phyloP scores from a whole-genome alignment of 2,113 vertebrate genomes.

The Glaucidium brasilianum region DNA sequence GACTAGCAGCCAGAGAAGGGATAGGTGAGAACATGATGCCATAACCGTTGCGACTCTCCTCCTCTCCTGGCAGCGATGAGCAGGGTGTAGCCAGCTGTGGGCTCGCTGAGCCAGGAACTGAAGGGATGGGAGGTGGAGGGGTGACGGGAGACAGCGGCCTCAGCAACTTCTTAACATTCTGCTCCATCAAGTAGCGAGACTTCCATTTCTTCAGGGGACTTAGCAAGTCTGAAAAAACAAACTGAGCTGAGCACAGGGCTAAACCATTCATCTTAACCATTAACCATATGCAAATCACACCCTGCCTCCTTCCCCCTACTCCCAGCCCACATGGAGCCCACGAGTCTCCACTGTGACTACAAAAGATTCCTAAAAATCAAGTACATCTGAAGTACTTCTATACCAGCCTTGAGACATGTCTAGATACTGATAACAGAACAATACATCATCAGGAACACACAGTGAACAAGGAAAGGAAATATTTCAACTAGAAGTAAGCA shows the following conservation, averaged over 20 bases:
- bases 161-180: conserved; percentile 79
- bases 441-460: background rate
- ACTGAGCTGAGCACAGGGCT: background rate
- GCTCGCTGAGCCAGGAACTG: conserved; percentile 74
- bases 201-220: conserved; percentile 95
- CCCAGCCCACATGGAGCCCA: background rate
- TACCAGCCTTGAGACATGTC: background rate
- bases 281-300: background rate
- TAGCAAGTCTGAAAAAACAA: conserved; percentile 79
- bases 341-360: background rate
- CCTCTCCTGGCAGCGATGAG: conserved; percentile 77
- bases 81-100: conserved; percentile 78
- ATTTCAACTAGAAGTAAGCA: background rate
- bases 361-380: background rate
- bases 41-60: conserved; percentile 82
- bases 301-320: background rate
- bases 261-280: background rate
- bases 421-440: background rate
- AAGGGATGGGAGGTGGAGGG: conserved; percentile 79
- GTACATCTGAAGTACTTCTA: background rate
- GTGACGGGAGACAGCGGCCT: conserved; percentile 89
- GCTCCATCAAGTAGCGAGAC: conserved; percentile 86
- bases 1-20: conserved; percentile 89
- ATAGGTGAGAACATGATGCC: conserved; percentile 86
- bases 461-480: background rate